Conservation (phyloP, 2,113 vertebrate species). For the Lonchura striata region DNA sequence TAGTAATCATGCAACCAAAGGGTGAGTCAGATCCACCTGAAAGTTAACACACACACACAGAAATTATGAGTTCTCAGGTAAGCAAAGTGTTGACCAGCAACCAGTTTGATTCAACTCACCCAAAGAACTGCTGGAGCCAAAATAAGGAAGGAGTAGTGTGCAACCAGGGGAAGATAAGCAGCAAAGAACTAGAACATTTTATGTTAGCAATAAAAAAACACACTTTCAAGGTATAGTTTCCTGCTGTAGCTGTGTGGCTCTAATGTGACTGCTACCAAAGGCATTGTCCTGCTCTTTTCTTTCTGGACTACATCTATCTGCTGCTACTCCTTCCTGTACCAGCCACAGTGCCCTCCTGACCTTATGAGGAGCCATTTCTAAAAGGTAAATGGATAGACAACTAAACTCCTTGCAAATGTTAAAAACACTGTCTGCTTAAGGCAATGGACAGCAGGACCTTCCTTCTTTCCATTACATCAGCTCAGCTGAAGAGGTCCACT, state of each 20-base stretch:
- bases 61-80: neutral
- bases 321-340: neutral
- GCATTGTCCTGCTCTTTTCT: neutral
- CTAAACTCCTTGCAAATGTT: neutral
- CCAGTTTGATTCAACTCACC: neutral
- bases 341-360: neutral
- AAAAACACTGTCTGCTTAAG: neutral
- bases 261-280: neutral
- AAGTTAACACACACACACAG: neutral
- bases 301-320: neutral
- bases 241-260: neutral
- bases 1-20: neutral
- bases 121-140: neutral
- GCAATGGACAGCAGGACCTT: neutral
- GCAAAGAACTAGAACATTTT: neutral
- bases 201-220: neutral
- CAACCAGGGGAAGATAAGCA: neutral
- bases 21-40: neutral
- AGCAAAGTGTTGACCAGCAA: neutral
- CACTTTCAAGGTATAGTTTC: neutral
- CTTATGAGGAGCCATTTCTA: neutral
- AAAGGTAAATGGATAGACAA: neutral
- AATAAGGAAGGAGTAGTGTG: neutral
- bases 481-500: neutral
- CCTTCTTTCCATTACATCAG: neutral